phyloP scores from a whole-genome alignment of 2,797 vertebrate species.

The Microctenopoma steveboyesi region DNA sequence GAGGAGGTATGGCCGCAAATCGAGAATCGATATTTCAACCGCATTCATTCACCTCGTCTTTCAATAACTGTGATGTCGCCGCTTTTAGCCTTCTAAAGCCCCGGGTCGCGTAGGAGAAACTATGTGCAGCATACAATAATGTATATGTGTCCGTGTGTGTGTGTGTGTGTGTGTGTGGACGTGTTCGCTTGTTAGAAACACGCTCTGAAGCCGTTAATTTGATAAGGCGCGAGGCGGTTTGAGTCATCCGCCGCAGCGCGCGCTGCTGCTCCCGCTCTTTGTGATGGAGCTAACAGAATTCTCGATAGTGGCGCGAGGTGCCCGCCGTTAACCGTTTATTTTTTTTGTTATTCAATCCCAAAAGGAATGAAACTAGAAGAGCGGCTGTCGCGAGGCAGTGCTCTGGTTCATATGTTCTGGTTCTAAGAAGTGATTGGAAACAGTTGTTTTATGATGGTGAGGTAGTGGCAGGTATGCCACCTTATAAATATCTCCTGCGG shows the following conservation, averaged over 20 bases:
- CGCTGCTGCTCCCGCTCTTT: conserved; percentile 68
- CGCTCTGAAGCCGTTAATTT: conserved; percentile 60
- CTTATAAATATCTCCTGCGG: conserved; percentile 67
- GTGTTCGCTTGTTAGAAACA: conserved; percentile 30
- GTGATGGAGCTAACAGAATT: conserved; percentile 49
- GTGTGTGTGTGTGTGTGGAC: conserved; percentile 1
- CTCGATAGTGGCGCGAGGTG: conserved; percentile 35
- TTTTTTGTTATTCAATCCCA: background rate
- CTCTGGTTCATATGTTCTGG: background rate
- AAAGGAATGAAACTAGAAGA: background rate
- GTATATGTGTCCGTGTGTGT: background rate
- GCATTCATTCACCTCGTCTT: conserved; percentile 78
- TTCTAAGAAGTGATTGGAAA: background rate
- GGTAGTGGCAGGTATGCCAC: conserved; percentile 48
- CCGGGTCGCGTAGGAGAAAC: conserved; percentile 9
- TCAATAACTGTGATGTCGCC: conserved; percentile 71
- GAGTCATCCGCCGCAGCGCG: conserved; percentile 78
- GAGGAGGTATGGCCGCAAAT: conserved; percentile 75
- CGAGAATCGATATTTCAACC: conserved; percentile 82
- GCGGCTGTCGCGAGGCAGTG: no score
- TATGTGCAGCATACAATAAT: conserved; percentile 15
- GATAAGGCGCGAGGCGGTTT: conserved; percentile 70
- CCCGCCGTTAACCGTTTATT: background rate
- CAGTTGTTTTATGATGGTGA: background rate
- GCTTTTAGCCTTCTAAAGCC: conserved; percentile 35